Evolutionary conservation across 1,140 invertebrate species (phyloP).

Genomic region (Apocrypta bakeri): DNA sequence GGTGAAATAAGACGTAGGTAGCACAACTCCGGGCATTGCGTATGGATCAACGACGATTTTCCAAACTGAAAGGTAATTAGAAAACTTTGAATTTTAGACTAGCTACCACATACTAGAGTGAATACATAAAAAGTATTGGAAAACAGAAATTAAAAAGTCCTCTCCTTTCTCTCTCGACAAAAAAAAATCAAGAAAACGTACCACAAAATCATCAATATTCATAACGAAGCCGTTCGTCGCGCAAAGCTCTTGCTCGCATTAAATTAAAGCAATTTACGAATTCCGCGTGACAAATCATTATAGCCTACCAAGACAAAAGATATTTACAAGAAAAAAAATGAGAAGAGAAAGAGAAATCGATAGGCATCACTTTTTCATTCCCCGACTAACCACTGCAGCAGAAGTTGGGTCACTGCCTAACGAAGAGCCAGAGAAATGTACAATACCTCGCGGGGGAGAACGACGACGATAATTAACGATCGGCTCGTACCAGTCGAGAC

Average conservation of each 20-base stretch:
- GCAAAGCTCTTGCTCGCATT: constrained; percentile 8
- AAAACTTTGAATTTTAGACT: no score
- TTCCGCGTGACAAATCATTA: constrained; percentile 22
- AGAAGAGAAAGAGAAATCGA: no score
- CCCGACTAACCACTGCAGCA: neutral
- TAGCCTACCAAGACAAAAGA: neutral
- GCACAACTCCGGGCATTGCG: no score
- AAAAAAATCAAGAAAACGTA: neutral
- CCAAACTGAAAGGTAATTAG: no score
- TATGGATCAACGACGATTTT: no score
- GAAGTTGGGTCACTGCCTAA: constrained; percentile 32
- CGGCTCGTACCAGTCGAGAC: neutral
- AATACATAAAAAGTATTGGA: no score
- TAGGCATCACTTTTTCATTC: constrained; percentile 41
- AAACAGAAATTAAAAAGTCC: no score
- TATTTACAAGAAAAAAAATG: no score
- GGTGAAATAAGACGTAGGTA: no score
- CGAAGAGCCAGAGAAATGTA: constrained; percentile 2
- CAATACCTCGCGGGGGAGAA: neutral
- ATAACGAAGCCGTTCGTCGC: neutral
- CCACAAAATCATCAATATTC: constrained; percentile 6
- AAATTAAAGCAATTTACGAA: constrained; percentile 22
- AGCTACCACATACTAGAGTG: no score
- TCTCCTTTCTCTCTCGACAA: no score
- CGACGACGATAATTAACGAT: constrained; percentile 46